Base-by-base conservation (phyloP, 2,797 vertebrate species). In the Urophycis tenuis region DNA sequence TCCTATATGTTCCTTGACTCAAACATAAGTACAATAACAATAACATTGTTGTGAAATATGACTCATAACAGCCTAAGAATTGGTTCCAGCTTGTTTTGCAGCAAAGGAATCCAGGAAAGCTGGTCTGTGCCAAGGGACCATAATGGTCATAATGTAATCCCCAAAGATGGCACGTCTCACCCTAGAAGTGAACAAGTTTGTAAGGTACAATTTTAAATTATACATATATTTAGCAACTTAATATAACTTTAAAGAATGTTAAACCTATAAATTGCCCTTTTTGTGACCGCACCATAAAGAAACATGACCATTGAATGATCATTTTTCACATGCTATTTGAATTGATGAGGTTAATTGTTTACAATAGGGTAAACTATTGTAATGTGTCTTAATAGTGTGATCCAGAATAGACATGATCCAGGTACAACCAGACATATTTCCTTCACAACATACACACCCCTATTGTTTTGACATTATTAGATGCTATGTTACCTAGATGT, bases 71-170 rank as follows among this genome's bases (percentile, higher is more conserved):
- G 15, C n/a, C 78, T 15, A 11, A 73, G 45, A 19, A 12, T 83
- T 41, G 83, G 79, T 84, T 2, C 71, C 74, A 94, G 92, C 81
- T 76, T 92, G 41, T 89, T 93, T 78, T 94, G 94, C 81, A 92
- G 89, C 81, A 91, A 91, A 83, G 88, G 88, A 25, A 91, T 90
- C 11, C 88, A 87, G 79, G 92, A 91, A 78, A 92, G 82, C 84
- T 93, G 93, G 93, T 85, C 91, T 49, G 88, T 92, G 9, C 90
- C 92, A 2, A 92, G 84, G 33, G 89, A 92, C 64, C 87, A 87
- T 17, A 72, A 80, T 3, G n/a, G 64, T 35, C 85, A 84, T 76
- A 91, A 85, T 11, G 80, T 84, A n/a, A 71, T 85, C 32, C 85
- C 86, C 31, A 94, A 90, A 83, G 88, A 87, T 1, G 84, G 76